Percentiles rank a stretch among this genome's conserved stretches.
Evolutionary conservation across 2,888 invertebrate genomes (phyloP).

Genomic region (Allygus modestus): DNA sequence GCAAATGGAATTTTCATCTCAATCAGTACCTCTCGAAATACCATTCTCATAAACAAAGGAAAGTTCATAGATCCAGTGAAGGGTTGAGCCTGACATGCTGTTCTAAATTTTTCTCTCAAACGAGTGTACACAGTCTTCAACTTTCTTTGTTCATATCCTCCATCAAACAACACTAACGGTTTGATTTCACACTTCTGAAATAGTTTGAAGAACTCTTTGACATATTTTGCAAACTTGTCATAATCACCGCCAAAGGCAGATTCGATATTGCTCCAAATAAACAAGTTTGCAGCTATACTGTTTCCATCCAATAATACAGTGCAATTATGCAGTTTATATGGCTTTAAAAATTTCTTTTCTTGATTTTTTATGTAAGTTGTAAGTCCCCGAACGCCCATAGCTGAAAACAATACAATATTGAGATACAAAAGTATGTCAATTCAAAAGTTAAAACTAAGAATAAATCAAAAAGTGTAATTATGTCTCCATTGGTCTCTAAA

Average conservation of each 20-base stretch:
- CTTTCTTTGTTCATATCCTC: slow-evolving; percentile 86
- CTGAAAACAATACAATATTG: slow-evolving; percentile 66
- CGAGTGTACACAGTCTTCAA: slow-evolving; percentile 81
- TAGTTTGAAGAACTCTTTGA: slow-evolving; percentile 83
- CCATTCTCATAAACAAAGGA: slow-evolving; percentile 85
- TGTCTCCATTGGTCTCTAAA: too few relatives aligned
- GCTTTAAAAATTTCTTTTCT: slow-evolving; percentile 81
- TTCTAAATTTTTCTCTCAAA: slow-evolving; percentile 78
- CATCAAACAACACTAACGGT: slow-evolving; percentile 88
- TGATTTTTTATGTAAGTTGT: slow-evolving; percentile 86
- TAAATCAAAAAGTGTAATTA: too few relatives aligned
- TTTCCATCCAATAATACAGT: slow-evolving; percentile 89
- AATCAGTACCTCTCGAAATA: slow-evolving; percentile 84
- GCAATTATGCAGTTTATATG: slow-evolving; percentile 81
- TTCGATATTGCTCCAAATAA: slow-evolving; percentile 79
- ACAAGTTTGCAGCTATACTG: slow-evolving; percentile 85
- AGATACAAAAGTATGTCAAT: too few relatives aligned
- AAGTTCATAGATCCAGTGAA: slow-evolving; percentile 75
- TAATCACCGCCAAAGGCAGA: slow-evolving; percentile 93
- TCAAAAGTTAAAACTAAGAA: too few relatives aligned
- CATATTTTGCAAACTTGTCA: slow-evolving; percentile 83
- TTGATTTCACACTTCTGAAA: slow-evolving; percentile 84
- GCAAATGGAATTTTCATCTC: slow-evolving; percentile 83
- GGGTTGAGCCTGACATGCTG: slow-evolving; percentile 64
- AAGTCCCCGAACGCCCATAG: slow-evolving; percentile 92